A percentile compares a stretch with the other conserved stretches of the same genome.
phyloP scores from a whole-genome alignment of 2,113 vertebrate species.

The Apteryx mantelli region DNA sequence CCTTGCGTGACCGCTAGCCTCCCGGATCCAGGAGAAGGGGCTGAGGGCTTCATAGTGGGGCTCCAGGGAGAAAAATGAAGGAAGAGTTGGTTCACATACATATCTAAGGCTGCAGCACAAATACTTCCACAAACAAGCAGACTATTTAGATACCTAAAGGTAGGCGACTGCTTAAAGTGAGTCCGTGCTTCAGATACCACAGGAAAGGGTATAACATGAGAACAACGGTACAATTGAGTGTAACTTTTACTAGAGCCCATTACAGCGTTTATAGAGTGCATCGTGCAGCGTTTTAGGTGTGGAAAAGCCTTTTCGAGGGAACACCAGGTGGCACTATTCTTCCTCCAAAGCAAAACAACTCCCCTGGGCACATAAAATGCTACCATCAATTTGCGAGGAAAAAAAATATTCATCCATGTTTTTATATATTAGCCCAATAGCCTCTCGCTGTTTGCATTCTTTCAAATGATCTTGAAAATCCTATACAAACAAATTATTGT shows the following conservation, averaged over 20 bases:
- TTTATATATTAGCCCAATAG: neutral
- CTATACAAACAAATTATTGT: constrained; percentile 1
- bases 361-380: neutral
- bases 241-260: neutral
- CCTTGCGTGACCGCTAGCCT: neutral
- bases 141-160: neutral
- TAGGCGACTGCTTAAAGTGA: neutral
- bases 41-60: neutral
- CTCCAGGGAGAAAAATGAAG: neutral
- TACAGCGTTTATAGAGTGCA: accelerated
- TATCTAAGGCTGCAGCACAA: neutral
- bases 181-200: neutral
- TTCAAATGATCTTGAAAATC: neutral
- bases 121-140: neutral
- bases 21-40: neutral
- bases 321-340: constrained; percentile 75
- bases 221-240: neutral
- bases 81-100: neutral
- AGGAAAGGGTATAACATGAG: neutral
- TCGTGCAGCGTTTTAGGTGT: neutral
- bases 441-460: neutral
- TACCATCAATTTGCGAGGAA: neutral
- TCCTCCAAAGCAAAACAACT: constrained; percentile 20
- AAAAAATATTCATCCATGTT: neutral
- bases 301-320: neutral